Percentiles rank a stretch among this genome's conserved stretches.
phyloP scores from a whole-genome alignment of 2,797 vertebrate genomes.

The Catamblyrhynchus diadema region DNA sequence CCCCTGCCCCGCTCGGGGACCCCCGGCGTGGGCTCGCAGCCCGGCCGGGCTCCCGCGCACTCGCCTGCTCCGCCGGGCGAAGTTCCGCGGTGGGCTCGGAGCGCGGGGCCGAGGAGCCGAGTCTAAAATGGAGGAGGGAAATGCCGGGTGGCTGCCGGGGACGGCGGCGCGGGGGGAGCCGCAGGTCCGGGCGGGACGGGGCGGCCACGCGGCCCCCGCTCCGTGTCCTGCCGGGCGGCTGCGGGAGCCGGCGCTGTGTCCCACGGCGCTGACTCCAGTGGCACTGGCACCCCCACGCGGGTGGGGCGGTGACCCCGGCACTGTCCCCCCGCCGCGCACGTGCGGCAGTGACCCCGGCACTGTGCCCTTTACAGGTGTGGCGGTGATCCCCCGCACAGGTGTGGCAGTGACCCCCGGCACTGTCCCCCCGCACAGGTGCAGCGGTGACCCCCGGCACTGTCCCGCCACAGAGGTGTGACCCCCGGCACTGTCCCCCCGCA shows the following conservation, averaged over 20 bases:
- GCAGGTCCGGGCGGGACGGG: not conserved
- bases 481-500: not conserved
- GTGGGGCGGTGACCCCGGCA: not conserved
- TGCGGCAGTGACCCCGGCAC: too few species aligned
- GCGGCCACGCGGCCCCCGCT: not conserved
- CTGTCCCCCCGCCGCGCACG: not conserved
- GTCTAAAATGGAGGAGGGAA: constrained; percentile 61
- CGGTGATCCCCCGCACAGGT: not conserved
- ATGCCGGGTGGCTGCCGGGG: constrained; percentile 1
- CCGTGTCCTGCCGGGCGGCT: not conserved
- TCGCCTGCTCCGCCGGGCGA: not conserved
- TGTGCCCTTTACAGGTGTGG: too few species aligned
- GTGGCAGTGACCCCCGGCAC: not conserved
- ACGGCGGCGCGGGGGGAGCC: not conserved
- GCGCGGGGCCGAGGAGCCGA: not conserved
- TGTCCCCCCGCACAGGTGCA: not conserved
- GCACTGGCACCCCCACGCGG: not conserved
- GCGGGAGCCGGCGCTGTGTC: not conserved
- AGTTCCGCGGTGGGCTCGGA: not conserved
- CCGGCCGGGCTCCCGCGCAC: not conserved
- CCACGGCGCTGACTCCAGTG: accelerated
- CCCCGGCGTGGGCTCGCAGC: not conserved
- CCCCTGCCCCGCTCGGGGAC: not conserved
- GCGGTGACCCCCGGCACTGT: not conserved
- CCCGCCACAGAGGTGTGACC: too few species aligned